Base-by-base conservation (phyloP, 2,888 invertebrate species). In the Zonitis immaculata region DNA sequence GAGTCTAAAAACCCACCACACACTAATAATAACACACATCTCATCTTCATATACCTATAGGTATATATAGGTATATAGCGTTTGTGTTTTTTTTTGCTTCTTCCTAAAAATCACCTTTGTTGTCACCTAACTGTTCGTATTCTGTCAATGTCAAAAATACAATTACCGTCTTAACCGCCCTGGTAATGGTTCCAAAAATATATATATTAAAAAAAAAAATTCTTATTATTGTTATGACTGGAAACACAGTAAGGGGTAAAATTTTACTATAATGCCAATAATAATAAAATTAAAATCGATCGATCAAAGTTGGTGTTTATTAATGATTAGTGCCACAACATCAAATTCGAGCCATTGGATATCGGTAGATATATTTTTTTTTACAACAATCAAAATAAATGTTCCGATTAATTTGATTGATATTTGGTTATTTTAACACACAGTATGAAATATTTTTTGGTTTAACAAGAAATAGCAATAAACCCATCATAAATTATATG, bases 101-200 rank as follows among this genome's bases (percentile, higher is more conserved):
- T n/a, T n/a, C n/a, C n/a, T n/a, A n/a, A n/a, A n/a, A n/a, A n/a
- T n/a, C n/a, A n/a, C n/a, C 57, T 66, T 66, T 68, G 66, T 68
- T 66, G 66, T 66, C 66, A 65, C 62, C 57, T 64, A 66, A 67
- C 64, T 65, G 65, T 65, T 64, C 61, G 55, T 63, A 63, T 62
- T 66, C 59, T 66, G 63, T 66, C 65, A 68, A 60, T 66, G 68
- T 66, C 68, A 66, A 54, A 55, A 50, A 56, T 52, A 62, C 62
- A 66, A 57, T 58, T 35, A 52, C 43, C 30, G 8, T 51, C 47
- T 58, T n/a, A 58, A 57, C 52, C 49, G 51, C 55, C 53, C n/a
- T 44, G 55, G 53, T 58, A 61, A 55, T 57, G 39, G 42, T 44
- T 51, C 52, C 9, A 35, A 35, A 35, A 18, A n/a, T n/a, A n/a